Evolutionary conservation across 2,888 invertebrate genomes (phyloP), one percentile per base, ranked within the genome.

Genomic region (Spatulosminthurus flaviceps): DNA sequence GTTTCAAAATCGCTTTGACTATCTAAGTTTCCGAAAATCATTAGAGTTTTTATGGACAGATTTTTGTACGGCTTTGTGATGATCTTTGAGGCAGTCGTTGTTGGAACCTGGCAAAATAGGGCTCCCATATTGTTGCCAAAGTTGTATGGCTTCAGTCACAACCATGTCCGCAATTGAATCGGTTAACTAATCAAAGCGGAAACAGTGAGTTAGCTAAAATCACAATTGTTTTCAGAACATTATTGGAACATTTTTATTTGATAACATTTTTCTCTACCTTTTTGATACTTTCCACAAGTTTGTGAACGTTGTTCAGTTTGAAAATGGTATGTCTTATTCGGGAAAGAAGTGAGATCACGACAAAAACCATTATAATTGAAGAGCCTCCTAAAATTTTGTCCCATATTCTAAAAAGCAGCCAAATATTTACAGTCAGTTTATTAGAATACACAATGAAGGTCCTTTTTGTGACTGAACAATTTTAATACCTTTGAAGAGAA

Each of bases 351-450:
- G 93, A 92, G 22, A 94, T 90, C 67, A 93, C 92, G 1, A 94
- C 92, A 87, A 92, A 95, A 0, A 93, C 91, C 69, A 96, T 89
- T 86, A 95, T 93, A 88, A 93, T 93, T 60, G 92, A 92, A 0
- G 95, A 95, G 1, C 95, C 95, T 61, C 94, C 94, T 86, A 94
- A 92, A 42, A 96, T 89, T 88, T 95, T 95, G 87, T 96, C 95
- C 94, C 95, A 95, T 82, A 96, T 92, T 87, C 95, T 95, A 84
- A 86, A 90, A 89, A 41, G 21, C 0, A 13, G 51, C n/a, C 5
- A 51, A 51, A 51, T 51, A 9, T n/a, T 51, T 9, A 7, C 41
- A 13, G 41, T 9, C 41, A 41, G 41, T 13, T 19, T 11, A 51
- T 19, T 19, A 13, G n/a, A 11, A 51, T 11, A 19, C 51, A 2